Percentiles rank a stretch among this genome's conserved stretches.
phyloP scores from a whole-genome alignment of 1,140 invertebrate genomes.

The Andricus grossulariae region DNA sequence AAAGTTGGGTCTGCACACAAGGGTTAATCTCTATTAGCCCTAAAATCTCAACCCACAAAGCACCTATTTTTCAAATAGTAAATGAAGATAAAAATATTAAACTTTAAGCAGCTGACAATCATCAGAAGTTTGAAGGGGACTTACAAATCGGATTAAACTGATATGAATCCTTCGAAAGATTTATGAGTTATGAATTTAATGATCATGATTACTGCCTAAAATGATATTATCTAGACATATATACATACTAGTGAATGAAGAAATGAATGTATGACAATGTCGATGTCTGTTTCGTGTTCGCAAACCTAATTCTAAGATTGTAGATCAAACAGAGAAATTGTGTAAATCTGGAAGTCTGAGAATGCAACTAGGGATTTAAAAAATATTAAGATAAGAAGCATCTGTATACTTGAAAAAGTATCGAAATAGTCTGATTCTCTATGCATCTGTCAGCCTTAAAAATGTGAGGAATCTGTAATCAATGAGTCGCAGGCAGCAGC shows the following conservation, averaged over 20 bases:
- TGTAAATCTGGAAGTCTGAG: not conserved
- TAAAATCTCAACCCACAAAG: too few species aligned
- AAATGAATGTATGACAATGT: constrained; percentile 26
- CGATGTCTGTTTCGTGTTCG: constrained; percentile 3
- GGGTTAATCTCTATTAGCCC: too few species aligned
- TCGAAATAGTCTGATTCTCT: not conserved
- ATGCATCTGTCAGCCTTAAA: constrained; percentile 40
- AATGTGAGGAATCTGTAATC: constrained; percentile 50
- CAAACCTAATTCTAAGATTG: constrained; percentile 17
- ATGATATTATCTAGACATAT: not conserved
- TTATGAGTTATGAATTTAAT: not conserved
- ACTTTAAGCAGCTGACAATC: too few species aligned
- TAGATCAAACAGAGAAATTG: constrained; percentile 24
- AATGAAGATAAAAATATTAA: too few species aligned
- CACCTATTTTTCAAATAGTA: too few species aligned
- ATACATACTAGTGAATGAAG: not conserved
- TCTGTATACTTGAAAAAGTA: constrained; percentile 51
- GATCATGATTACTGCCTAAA: not conserved
- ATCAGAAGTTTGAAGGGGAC: too few species aligned
- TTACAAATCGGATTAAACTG: not conserved
- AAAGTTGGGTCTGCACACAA: too few species aligned
- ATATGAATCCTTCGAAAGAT: not conserved
- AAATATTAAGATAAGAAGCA: constrained; percentile 46
- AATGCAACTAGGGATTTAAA: constrained; percentile 15
- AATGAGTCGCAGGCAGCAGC: constrained; percentile 70